Conservation (phyloP, 2,888 invertebrate species). For the Deilephila elpenor region DNA sequence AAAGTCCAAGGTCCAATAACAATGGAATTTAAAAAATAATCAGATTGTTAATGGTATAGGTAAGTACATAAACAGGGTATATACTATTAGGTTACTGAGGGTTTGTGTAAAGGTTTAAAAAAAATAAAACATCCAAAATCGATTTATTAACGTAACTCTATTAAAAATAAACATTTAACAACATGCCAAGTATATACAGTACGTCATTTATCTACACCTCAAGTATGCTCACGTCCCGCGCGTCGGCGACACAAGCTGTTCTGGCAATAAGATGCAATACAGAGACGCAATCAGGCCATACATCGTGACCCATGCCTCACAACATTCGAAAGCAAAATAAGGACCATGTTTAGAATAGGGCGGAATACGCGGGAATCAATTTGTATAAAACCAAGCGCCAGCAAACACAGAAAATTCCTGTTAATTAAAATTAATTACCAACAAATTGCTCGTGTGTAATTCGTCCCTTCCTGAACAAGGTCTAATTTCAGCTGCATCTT, state of each 20-base stretch:
- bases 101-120: background rate
- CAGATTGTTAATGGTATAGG: too few species aligned
- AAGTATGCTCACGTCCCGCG: slow-evolving; percentile 37
- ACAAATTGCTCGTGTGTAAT: too few species aligned
- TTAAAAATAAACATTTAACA: slow-evolving; percentile 84
- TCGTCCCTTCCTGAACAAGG: background rate
- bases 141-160: slow-evolving; percentile 83
- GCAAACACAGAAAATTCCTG: too few species aligned
- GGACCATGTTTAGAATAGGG: too few species aligned
- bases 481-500: background rate
- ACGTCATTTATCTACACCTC: slow-evolving; percentile 75
- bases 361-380: too few species aligned
- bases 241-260: slow-evolving; percentile 34
- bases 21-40: too few species aligned
- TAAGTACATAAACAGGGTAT: too few species aligned
- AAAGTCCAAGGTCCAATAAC: too few species aligned
- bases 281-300: slow-evolving; percentile 14
- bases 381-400: too few species aligned
- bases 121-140: slow-evolving; percentile 66
- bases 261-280: slow-evolving; percentile 23
- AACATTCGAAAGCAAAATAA: background rate
- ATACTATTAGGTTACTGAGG: background rate
- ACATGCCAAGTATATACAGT: slow-evolving; percentile 78
- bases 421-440: too few species aligned
- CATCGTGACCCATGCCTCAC: background rate